Percentiles rank a stretch among this genome's conserved stretches.
These are phyloP conservation scores for Drosophila trichaetosa DNA, from an alignment of 2,888 invertebrate genomes.

Conservation along the genomic window DNA sequence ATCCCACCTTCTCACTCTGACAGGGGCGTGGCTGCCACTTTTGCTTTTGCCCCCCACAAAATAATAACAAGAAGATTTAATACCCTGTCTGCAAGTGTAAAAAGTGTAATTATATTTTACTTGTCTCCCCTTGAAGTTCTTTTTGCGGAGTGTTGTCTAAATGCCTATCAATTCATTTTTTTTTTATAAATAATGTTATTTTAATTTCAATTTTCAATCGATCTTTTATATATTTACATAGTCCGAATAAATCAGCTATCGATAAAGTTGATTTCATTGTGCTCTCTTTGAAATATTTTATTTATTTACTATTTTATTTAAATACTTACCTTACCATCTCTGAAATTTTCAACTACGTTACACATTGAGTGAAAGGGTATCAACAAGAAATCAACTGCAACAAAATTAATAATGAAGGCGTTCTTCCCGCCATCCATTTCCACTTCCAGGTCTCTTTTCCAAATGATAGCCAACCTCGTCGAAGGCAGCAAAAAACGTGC, in stretches of 20 bases:
- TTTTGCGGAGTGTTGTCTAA: background rate
- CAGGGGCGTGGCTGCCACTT: conserved; percentile 44
- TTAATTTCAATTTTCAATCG: background rate
- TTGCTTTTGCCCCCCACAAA: conserved; percentile 35
- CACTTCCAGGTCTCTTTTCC: conserved; percentile 57
- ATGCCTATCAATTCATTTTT: background rate
- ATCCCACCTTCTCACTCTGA: conserved; percentile 36
- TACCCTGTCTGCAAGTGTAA: conserved; percentile 7
- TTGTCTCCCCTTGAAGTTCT: background rate
- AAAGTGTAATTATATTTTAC: background rate
- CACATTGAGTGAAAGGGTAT: conserved; percentile 34
- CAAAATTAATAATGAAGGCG: conserved; percentile 82
- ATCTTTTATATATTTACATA: background rate
- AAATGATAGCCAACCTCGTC: conserved; percentile 25
- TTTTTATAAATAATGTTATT: background rate
- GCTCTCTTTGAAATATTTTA: background rate
- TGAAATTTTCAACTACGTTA: background rate
- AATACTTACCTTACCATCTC: conserved; percentile 9
- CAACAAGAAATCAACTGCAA: conserved; percentile 28
- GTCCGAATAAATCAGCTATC: background rate
- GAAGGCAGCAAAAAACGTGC: conserved; percentile 23
- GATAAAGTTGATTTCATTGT: background rate
- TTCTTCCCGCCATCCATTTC: conserved; percentile 82
- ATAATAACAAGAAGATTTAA: background rate
- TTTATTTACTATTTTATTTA: background rate